These are phyloP conservation scores for Piscicola geometra DNA, from an alignment of 2,888 invertebrate species.

Conservation along the genomic window DNA sequence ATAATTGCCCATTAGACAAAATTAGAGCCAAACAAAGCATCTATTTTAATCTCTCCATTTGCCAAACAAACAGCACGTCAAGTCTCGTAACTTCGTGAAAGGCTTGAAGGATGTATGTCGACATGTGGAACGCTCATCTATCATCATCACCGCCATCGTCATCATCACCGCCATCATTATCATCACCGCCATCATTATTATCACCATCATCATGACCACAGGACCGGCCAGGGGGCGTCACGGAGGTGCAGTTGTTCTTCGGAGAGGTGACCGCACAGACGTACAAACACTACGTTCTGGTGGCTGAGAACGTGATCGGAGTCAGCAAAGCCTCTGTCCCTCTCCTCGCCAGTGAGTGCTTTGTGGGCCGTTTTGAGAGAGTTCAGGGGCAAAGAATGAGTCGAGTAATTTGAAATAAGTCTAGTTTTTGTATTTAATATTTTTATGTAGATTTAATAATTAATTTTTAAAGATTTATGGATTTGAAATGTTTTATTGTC, in stretches of 20 bases:
- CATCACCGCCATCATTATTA: conserved; percentile 20
- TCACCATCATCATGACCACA: conserved; percentile 10
- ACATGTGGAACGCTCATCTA: neutral
- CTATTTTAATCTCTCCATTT: too few relatives aligned
- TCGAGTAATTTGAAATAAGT: too few relatives aligned
- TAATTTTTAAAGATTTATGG: too few relatives aligned
- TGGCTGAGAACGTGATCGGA: conserved; percentile 6
- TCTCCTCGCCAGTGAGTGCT: neutral
- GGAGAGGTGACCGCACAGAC: neutral
- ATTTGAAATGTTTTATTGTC: too few relatives aligned
- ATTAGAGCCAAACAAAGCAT: too few relatives aligned
- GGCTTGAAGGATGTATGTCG: neutral
- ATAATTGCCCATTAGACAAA: too few relatives aligned
- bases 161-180: neutral
- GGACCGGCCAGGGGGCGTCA: neutral
- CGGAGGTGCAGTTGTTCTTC: conserved; percentile 14
- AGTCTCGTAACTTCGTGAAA: neutral
- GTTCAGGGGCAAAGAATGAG: too few relatives aligned
- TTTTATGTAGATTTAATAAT: too few relatives aligned
- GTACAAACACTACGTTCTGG: neutral
- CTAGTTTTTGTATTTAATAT: too few relatives aligned
- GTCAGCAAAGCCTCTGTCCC: neutral
- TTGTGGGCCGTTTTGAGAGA: too few relatives aligned
- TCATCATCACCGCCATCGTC: conserved; percentile 17
- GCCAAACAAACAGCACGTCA: neutral